Evolutionary conservation across 2,113 vertebrate species (phyloP), one percentile per base, ranked within the genome.

Genomic region (Ptyas mucosa): DNA sequence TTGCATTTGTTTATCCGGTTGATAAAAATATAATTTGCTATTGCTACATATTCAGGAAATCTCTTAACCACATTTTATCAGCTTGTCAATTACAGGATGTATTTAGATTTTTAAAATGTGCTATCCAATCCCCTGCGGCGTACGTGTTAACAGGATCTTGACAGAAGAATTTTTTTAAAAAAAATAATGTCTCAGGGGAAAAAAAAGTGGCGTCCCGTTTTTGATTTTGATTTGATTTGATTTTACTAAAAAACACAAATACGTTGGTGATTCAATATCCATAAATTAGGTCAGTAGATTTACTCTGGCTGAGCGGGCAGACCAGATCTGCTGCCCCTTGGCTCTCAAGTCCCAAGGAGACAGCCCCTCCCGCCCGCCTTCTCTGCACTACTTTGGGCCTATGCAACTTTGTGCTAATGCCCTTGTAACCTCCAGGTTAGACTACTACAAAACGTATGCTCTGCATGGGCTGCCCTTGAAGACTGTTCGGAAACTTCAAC

Each of bases 51-150:
- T 81, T 81, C 69, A 81, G 34, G 69, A 81, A 81, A 34, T 75
- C n/a, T 39, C 69, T 75, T 75, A 34, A 39, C 69, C 34, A 21
- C 69, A 81, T 81, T 39, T 81, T 81, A 81, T 81, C 69, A 39
- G n/a, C 69, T 81, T 39, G 69, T 39, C 69, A 21, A 81, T 39
- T 39, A 39, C 1, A 14, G 69, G 34, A 81, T 8, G 7, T 34
- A 39, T 20, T 81, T 81, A 81, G n/a, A 39, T 81, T 81, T 39
- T 81, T 81, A 8, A 39, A 81, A 8, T 18, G 34, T 2, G 12
- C n/a, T 6, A 18, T 75, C n/a, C 2, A 8, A 8, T 75, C n/a
- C 15, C 6, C 6, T 75, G 14, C 0, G 7, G n/a, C 2, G 2
- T 81, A 8, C 2, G 15, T 34, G 6, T 39, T 81, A 20, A 20